Base-by-base conservation (phyloP, 2,888 invertebrate species). In the Andricus quercusramuli region DNA sequence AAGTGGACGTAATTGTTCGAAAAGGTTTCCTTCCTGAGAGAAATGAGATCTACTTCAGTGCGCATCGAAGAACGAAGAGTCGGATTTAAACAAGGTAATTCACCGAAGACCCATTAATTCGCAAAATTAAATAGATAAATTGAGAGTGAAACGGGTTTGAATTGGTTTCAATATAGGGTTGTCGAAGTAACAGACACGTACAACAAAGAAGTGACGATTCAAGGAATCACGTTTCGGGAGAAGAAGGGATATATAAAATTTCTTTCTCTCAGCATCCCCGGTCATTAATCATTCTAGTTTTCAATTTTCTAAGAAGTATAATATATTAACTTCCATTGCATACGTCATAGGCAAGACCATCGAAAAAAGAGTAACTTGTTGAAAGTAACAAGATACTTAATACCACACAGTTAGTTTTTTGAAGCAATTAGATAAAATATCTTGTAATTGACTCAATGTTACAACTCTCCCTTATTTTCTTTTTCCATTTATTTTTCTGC, bases 111-210 rank as follows among this genome's bases (percentile, higher is more conserved):
- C 79, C 86, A 85, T 87, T 83, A 87, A 87, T 87, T 87, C 85
- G 82, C 81, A 77, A 87, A 85, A 87, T 87, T 88, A 87, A 83
- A 82, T 82, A 81, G 84, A 86, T 87, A 83, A 87, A 87, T 87
- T 85, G 86, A 83, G 83, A 83, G 77, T 74, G n/a, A 74, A 74
- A 74, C 59, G 56, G 74, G 56, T 74, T 74, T 59, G n/a, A 56
- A 56, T 59, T n/a, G 51, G 56, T 37, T 32, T 74, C 59, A 74
- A 74, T 74, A 59, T 6, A 74, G 32, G n/a, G 5, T n/a, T 56
- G 51, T 56, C 32, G 29, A 32, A 56, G n/a, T 68, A 8, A 32
- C 44, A 25, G 44, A 68, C 9, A 51, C 32, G 32, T n/a, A 9
- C 29, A 32, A 74, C 15, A 47, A 68, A 47, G 3, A 62, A 25